A percentile compares a stretch with the other conserved stretches of the same genome.
Conservation (phyloP, 1,140 invertebrate genomes). For the Drosophila pandora region DNA sequence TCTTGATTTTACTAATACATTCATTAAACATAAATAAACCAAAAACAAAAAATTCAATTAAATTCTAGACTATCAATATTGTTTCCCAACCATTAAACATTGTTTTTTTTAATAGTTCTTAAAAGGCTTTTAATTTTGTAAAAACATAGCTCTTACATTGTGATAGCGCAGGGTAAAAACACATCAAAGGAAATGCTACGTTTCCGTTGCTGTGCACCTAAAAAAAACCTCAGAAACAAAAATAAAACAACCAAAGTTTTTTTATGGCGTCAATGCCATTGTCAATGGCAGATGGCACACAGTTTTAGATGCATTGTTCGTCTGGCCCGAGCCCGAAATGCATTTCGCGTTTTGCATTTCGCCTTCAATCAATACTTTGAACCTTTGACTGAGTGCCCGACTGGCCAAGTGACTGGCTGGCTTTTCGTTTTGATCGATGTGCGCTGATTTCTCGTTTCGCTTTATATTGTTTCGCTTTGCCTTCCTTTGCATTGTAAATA, state of each 20-base stretch:
- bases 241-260: constrained; percentile 9
- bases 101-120: too few species aligned
- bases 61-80: too few species aligned
- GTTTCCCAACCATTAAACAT: too few species aligned
- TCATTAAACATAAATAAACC: too few species aligned
- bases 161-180: not conserved
- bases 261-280: constrained; percentile 44
- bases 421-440: constrained; percentile 61
- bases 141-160: not conserved
- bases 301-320: constrained; percentile 62
- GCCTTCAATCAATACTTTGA: constrained; percentile 70
- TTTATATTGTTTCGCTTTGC: constrained; percentile 28
- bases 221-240: not conserved
- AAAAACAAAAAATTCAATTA: not conserved
- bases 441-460: constrained; percentile 29
- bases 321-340: constrained; percentile 27
- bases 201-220: constrained; percentile 21
- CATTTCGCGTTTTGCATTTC: constrained; percentile 52
- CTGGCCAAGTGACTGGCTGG: constrained; percentile 47
- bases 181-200: constrained; percentile 2
- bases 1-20: too few species aligned
- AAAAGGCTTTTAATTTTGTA: too few species aligned
- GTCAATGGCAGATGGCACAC: constrained; percentile 40
- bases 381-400: constrained; percentile 60
- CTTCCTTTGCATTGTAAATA: constrained; percentile 34